Conservation (phyloP, 92 coral and sea anemone species). For the Porites divaricata region DNA sequence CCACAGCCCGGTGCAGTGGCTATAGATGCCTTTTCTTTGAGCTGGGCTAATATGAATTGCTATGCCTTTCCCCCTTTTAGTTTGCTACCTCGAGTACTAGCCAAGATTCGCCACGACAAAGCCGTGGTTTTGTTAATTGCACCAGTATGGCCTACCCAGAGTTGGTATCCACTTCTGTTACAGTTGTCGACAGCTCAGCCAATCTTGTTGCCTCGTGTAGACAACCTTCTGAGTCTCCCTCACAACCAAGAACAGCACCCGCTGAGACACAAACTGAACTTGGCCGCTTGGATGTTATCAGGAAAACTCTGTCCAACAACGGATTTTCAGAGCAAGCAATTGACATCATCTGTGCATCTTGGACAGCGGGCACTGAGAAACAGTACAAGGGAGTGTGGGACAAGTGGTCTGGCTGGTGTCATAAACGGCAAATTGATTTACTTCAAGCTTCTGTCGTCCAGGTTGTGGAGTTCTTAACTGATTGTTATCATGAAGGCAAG, state of each 20-base stretch:
- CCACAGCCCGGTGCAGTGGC: slow-evolving; percentile 54
- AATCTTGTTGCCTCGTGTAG: slow-evolving; percentile 36
- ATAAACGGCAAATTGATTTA: slow-evolving; percentile 25
- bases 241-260: slow-evolving; percentile 37
- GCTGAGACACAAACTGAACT: slow-evolving; percentile 20
- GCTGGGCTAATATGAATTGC: slow-evolving; percentile 2
- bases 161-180: slow-evolving; percentile 53
- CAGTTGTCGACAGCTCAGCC: slow-evolving; percentile 1
- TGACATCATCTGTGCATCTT: no score
- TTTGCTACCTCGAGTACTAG: slow-evolving; percentile 38
- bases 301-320: no score
- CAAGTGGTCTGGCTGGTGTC: slow-evolving; percentile 58
- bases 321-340: no score
- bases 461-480: slow-evolving; percentile 22
- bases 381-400: no score
- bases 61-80: slow-evolving; percentile 10
- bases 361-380: no score
- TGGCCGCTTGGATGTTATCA: no score
- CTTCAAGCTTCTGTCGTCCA: slow-evolving; percentile 33
- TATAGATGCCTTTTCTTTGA: slow-evolving; percentile 51
- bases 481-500: slow-evolving; percentile 37
- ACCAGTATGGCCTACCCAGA: slow-evolving; percentile 45
- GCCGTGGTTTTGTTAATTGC: slow-evolving; percentile 2
- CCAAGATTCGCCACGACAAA: slow-evolving; percentile 21
- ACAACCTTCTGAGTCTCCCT: slow-evolving; percentile 33